Percentiles rank a stretch among this genome's conserved stretches.
Conservation (phyloP, 2,113 vertebrate species). For the Lepisosteus oculatus region DNA sequence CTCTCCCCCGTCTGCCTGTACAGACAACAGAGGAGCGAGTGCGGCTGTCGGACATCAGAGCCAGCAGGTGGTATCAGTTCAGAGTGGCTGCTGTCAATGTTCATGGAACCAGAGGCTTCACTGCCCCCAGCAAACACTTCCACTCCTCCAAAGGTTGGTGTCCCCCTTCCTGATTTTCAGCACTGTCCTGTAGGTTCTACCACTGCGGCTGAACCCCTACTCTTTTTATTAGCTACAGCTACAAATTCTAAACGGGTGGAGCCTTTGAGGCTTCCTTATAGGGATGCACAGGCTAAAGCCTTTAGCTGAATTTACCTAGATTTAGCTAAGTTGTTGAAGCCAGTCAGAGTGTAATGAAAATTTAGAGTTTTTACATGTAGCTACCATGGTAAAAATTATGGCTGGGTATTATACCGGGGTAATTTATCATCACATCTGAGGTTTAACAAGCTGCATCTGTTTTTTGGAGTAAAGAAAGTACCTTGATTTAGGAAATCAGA, state of each 20-base stretch:
- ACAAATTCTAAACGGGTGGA: constrained; percentile 39
- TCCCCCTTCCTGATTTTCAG: constrained; percentile 16
- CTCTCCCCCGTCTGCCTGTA: constrained; percentile 51
- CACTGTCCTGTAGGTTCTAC: constrained; percentile 20
- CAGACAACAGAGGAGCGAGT: constrained; percentile 86
- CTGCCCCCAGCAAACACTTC: constrained; percentile 94
- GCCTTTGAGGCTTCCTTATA: constrained; percentile 14
- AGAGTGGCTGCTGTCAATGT: constrained; percentile 90
- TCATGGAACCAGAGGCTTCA: constrained; percentile 92
- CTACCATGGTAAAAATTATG: too few relatives aligned
- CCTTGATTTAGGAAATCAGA: too few relatives aligned
- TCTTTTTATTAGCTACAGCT: constrained; percentile 29
- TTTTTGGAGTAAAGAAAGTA: too few relatives aligned
- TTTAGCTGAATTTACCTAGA: too few relatives aligned
- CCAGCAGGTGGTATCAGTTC: constrained; percentile 96
- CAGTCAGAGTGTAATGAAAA: too few relatives aligned
- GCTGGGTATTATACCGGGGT: too few relatives aligned
- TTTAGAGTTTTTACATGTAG: too few relatives aligned
- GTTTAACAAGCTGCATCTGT: too few relatives aligned
- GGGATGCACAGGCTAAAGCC: too few relatives aligned
- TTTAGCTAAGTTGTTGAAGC: too few relatives aligned
- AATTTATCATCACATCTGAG: too few relatives aligned
- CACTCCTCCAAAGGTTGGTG: constrained; percentile 85
- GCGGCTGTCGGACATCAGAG: constrained; percentile 76
- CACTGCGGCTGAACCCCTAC: not conserved